phyloP scores from a whole-genome alignment of 2,113 vertebrate genomes.

The Corythoichthys haematopterus region DNA sequence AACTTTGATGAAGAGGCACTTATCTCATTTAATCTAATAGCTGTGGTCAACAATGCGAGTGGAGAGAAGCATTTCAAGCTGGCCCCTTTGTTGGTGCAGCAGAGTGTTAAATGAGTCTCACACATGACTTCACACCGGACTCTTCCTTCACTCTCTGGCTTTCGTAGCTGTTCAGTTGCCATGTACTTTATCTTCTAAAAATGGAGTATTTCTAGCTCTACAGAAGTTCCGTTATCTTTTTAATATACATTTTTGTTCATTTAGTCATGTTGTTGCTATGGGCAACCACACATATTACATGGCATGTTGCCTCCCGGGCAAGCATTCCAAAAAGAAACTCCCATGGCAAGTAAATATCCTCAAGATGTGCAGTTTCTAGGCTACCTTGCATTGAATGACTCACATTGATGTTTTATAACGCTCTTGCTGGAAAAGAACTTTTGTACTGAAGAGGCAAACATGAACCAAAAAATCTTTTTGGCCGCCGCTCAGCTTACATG shows the following conservation, averaged over 20 bases:
- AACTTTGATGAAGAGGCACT: neutral
- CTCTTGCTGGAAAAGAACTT: constrained; percentile 17
- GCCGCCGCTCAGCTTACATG: neutral
- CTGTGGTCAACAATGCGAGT: neutral
- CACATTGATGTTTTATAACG: constrained; percentile 47
- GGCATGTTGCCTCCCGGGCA: constrained; percentile 37
- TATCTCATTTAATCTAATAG: neutral
- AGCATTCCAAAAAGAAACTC: constrained; percentile 50
- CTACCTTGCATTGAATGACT: constrained; percentile 48
- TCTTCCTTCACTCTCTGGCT: neutral
- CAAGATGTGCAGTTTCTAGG: constrained; percentile 41
- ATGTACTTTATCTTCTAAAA: constrained; percentile 6
- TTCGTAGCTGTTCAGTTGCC: neutral
- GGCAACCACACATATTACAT: constrained; percentile 57
- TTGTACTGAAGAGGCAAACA: constrained; percentile 3
- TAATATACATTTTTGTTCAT: constrained; percentile 31
- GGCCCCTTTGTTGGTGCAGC: neutral
- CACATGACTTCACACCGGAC: constrained; percentile 9
- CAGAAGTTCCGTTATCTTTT: constrained; percentile 17
- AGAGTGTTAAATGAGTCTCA: constrained; percentile 9
- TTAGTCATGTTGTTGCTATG: constrained; percentile 48
- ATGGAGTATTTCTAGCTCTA: neutral
- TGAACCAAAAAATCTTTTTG: constrained; percentile 18
- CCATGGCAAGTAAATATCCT: constrained; percentile 47
- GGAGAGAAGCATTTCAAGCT: constrained; percentile 1